Evolutionary conservation across 30 jellyfish, hydroid and myxozoan genomes (phyloP).

Genomic region (Cassiopea andromeda): DNA sequence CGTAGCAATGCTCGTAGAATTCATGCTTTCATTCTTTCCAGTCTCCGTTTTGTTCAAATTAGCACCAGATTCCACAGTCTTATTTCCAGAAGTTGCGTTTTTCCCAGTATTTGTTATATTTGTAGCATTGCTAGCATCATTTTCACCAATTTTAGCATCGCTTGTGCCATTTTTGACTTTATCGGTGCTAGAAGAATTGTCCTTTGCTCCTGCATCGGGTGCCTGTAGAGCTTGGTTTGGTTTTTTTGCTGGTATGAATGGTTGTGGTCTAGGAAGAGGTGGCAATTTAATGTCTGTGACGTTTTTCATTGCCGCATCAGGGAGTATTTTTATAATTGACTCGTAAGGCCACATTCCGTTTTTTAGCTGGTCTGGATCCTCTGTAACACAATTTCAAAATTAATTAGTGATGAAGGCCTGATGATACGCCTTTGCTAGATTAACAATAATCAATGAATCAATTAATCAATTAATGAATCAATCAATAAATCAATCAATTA

Average conservation of each 20-base stretch:
- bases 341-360: slow-evolving; percentile 87
- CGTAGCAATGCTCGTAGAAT: not conserved
- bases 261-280: slow-evolving; percentile 35
- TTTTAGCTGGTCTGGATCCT: slow-evolving; percentile 81
- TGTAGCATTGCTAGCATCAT: not conserved
- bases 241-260: slow-evolving; percentile 29
- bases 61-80: not conserved
- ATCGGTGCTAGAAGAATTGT: not conserved
- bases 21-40: not conserved
- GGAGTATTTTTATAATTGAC: slow-evolving; percentile 21
- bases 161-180: not conserved
- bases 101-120: not conserved
- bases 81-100: not conserved
- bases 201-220: slow-evolving; percentile 2
- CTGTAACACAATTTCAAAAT: not conserved
- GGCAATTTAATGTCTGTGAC: slow-evolving; percentile 26
- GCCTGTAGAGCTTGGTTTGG: slow-evolving; percentile 39
- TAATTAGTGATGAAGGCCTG: no score
- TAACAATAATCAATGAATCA: no score
- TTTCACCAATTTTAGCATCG: not conserved
- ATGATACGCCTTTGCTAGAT: no score
- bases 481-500: no score
- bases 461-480: no score
- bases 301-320: slow-evolving; percentile 42
- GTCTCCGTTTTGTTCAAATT: not conserved